Conservation (phyloP, 2,888 invertebrate species). For the Hypolimnas misippus region DNA sequence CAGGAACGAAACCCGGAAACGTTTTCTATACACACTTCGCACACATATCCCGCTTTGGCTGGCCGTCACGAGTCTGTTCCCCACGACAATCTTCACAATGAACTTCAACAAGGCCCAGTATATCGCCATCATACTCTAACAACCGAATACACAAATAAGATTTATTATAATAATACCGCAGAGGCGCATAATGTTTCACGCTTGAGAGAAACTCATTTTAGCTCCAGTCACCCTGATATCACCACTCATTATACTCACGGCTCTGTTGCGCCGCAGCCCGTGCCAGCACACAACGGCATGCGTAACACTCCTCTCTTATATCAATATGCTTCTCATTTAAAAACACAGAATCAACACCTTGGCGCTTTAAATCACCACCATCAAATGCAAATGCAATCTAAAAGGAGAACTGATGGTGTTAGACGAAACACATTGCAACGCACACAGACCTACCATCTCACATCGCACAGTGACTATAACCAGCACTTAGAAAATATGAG, state of each 20-base stretch:
- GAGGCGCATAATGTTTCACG: slow-evolving; percentile 74
- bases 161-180: slow-evolving; percentile 68
- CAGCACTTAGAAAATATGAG: slow-evolving; percentile 74
- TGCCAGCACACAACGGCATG: slow-evolving; percentile 59
- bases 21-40: slow-evolving; percentile 77
- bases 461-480: slow-evolving; percentile 79
- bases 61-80: slow-evolving; percentile 59
- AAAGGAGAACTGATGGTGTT: slow-evolving; percentile 65
- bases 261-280: slow-evolving; percentile 57
- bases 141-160: slow-evolving; percentile 75
- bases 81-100: slow-evolving; percentile 64
- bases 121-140: slow-evolving; percentile 77
- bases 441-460: slow-evolving; percentile 80
- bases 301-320: slow-evolving; percentile 74
- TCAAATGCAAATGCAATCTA: slow-evolving; percentile 64
- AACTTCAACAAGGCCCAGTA: slow-evolving; percentile 58
- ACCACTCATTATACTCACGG: slow-evolving; percentile 71
- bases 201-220: slow-evolving; percentile 77
- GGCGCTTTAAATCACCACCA: slow-evolving; percentile 69
- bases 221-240: slow-evolving; percentile 81
- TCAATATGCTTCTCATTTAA: slow-evolving; percentile 79
- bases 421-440: slow-evolving; percentile 75
- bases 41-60: slow-evolving; percentile 74
- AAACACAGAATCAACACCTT: slow-evolving; percentile 77
- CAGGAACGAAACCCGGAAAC: slow-evolving; percentile 75